Evolutionary conservation across 2,113 vertebrate species (phyloP).

Genomic region (Vulpes lagopus): DNA sequence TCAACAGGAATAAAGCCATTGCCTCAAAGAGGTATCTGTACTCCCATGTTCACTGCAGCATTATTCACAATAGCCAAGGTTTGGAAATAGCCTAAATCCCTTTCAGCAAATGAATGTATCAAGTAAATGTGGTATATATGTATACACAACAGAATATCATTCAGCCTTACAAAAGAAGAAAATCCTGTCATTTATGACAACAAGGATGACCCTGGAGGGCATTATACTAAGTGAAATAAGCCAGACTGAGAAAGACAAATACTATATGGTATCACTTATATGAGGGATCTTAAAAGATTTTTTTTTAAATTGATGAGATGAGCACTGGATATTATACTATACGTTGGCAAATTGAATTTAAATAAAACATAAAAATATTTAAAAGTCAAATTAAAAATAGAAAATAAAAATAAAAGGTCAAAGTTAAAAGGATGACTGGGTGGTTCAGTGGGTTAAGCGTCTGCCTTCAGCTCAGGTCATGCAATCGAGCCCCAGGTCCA

Average conservation of each 20-base stretch:
- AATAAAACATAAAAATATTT: too few relatives aligned
- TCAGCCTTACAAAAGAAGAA: not conserved
- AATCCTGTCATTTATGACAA: slow-evolving; percentile 6
- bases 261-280: not conserved
- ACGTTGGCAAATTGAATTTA: too few relatives aligned
- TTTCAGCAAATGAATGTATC: not conserved
- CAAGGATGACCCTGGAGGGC: not conserved
- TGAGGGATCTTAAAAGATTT: not conserved
- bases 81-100: not conserved
- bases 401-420: not conserved
- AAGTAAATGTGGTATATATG: not conserved
- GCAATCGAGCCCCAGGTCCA: not conserved
- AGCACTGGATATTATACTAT: too few relatives aligned
- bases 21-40: not conserved
- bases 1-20: not conserved
- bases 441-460: not conserved
- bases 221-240: slow-evolving; percentile 11
- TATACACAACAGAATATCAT: not conserved
- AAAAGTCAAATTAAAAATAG: not conserved
- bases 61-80: not conserved
- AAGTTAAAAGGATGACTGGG: not conserved
- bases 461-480: not conserved
- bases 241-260: not conserved
- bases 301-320: not conserved
- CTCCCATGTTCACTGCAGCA: not conserved